phyloP scores from a whole-genome alignment of 1,140 invertebrate genomes.

The Cyphomyrmex costatus region DNA sequence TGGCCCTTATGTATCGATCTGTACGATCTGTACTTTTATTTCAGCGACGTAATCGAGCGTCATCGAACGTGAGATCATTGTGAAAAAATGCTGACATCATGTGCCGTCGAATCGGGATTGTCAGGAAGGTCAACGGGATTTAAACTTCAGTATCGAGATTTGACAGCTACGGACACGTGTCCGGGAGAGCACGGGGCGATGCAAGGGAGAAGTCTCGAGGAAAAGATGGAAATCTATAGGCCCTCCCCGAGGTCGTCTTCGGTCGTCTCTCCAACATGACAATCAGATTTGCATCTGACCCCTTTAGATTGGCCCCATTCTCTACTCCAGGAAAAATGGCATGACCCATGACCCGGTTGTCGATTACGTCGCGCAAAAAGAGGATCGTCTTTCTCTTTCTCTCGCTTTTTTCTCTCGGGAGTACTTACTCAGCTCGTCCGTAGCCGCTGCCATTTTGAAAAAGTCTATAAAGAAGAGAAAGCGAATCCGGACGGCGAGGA shows the following conservation, averaged over 20 bases:
- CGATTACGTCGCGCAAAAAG: slow-evolving; percentile 20
- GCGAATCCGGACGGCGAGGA: slow-evolving; percentile 56
- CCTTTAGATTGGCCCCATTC: not conserved
- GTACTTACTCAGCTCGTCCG: slow-evolving; percentile 87
- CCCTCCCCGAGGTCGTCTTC: not conserved
- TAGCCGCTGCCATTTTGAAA: slow-evolving; percentile 87
- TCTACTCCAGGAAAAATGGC: too few relatives aligned
- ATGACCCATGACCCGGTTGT: not conserved
- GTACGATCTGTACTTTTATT: too few relatives aligned
- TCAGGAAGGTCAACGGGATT: not conserved
- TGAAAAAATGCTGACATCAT: slow-evolving; percentile 13
- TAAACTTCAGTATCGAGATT: not conserved
- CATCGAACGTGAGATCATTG: not conserved
- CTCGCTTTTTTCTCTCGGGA: slow-evolving; percentile 49
- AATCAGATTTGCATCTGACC: slow-evolving; percentile 69
- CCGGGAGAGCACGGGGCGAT: not conserved
- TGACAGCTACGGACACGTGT: slow-evolving; percentile 62
- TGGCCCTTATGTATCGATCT: not conserved
- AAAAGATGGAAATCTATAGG: not conserved
- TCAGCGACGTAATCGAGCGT: not conserved
- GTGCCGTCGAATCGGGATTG: not conserved
- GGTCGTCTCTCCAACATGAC: slow-evolving; percentile 69
- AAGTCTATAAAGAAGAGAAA: slow-evolving; percentile 70
- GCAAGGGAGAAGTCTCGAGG: not conserved
- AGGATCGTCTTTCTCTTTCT: not conserved